Conservation (phyloP, 1,140 invertebrate species). For the Apocrypta bakeri region DNA sequence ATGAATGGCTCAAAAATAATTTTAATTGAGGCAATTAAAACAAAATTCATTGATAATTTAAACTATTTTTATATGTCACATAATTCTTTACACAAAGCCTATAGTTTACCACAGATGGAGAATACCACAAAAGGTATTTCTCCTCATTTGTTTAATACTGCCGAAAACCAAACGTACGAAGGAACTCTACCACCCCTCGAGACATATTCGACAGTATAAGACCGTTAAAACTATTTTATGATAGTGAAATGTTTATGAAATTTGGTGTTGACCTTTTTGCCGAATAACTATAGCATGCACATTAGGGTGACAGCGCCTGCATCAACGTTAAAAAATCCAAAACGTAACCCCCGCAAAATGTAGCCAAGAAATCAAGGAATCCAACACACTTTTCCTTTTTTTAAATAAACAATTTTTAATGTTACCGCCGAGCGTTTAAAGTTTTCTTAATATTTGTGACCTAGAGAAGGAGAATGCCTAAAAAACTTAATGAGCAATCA, state of each 20-base stretch:
- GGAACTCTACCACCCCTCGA: background rate
- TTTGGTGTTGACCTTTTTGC: background rate
- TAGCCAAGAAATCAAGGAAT: no score
- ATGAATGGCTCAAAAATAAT: conserved; percentile 17
- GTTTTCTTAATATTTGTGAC: no score
- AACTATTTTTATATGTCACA: conserved; percentile 4
- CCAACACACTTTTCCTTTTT: no score
- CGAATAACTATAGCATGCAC: background rate
- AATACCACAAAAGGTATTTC: no score
- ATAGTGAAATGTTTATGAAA: background rate
- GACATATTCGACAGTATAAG: background rate
- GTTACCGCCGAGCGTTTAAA: no score
- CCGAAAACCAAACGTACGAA: background rate
- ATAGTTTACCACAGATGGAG: background rate
- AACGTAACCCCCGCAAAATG: no score
- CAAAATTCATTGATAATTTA: background rate
- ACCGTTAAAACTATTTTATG: background rate
- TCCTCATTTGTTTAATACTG: background rate
- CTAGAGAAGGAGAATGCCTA: no score
- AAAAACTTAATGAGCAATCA: no score
- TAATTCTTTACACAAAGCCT: background rate
- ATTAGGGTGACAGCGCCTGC: no score
- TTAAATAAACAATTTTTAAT: no score
- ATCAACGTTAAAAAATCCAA: no score
- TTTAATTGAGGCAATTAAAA: background rate